These are phyloP conservation scores for Nerophis lumbriciformis DNA, from an alignment of 2,113 vertebrate species.

Conservation along the genomic window DNA sequence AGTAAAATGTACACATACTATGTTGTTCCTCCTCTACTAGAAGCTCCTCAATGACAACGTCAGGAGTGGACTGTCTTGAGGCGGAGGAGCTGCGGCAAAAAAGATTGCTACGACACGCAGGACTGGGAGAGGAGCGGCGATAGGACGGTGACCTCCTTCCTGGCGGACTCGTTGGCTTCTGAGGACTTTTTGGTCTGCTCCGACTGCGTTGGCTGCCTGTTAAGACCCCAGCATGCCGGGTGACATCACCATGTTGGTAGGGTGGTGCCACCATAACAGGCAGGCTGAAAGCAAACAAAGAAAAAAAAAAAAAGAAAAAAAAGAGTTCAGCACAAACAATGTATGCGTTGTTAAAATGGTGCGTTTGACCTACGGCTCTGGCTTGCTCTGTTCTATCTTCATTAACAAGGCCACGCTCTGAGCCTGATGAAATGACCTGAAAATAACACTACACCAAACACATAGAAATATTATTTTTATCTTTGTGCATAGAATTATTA, in stretches of 20 bases:
- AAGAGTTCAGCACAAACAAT: not conserved
- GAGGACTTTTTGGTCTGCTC: conserved; percentile 3
- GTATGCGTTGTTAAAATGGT: not conserved
- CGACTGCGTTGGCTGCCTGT: not conserved
- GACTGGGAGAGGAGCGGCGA: not conserved
- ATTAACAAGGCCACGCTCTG: conserved; percentile 39
- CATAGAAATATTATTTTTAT: not conserved
- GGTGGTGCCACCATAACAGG: not conserved
- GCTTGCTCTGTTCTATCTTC: conserved; percentile 35
- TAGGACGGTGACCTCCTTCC: not conserved
- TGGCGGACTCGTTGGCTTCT: conserved; percentile 11
- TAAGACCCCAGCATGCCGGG: not conserved
- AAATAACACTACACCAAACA: conserved; percentile 49
- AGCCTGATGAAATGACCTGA: conserved; percentile 35
- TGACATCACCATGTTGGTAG: not conserved
- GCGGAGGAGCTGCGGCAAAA: not conserved
- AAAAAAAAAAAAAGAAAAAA: not conserved
- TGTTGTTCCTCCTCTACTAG: conserved; percentile 59
- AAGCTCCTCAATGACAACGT: conserved; percentile 81
- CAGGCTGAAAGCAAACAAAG: conserved; percentile 19
- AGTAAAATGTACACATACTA: conserved; percentile 12
- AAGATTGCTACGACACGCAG: not conserved
- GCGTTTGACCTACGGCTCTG: conserved; percentile 45
- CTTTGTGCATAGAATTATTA: no score
- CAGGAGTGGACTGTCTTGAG: conserved; percentile 41